Base-by-base conservation (phyloP, 1,140 invertebrate species). In the Drosophila nigromelanica region DNA sequence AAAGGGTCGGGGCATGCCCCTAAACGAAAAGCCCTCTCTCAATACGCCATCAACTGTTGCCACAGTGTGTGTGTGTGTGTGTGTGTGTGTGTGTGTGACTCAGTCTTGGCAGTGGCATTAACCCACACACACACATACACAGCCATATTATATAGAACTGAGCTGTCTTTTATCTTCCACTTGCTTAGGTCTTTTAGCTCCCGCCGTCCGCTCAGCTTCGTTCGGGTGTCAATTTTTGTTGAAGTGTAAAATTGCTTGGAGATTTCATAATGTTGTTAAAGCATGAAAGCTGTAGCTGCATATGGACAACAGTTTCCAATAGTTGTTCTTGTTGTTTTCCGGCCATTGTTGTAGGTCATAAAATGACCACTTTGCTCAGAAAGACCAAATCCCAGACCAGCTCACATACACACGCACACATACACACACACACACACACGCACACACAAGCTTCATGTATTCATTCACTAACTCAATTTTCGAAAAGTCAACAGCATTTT, bases 211-310 rank as follows among this genome's bases (percentile, higher is more conserved):
- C 10, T 58, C 12, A 30, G 12, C 24, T 30, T 37, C 30, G 15
- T 52, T 52, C 30, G 39, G 76, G 76, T 89, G 79, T 89, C 83
- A 89, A 83, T 89, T 89, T 89, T 83, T 83, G 83, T 73, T 89
- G 64, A 87, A 87, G 83, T 89, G 83, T 89, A 89, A 89, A 89
- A 89, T 89, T 89, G 85, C 83, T 83, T 77, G 52, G 76, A 89
- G 83, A 89, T 89, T 89, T 83, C 79, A 89, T 89, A 89, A 83
- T 80, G 63, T 71, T 80, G 83, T 89, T 89, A 81, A 81, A 71
- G 74, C 70, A 14, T 54, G 51, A 47, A 66, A 64, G 43, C 66
- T 59, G 15, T 45, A 69, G 59, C 82, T 87, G 66, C 81, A 86
- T 75, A 71, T 64, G 68, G 60, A 42, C 68, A 63, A 55, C 51